Evolutionary conservation across 2,797 vertebrate genomes (phyloP).

Genomic region (Enteromius radiatus): DNA sequence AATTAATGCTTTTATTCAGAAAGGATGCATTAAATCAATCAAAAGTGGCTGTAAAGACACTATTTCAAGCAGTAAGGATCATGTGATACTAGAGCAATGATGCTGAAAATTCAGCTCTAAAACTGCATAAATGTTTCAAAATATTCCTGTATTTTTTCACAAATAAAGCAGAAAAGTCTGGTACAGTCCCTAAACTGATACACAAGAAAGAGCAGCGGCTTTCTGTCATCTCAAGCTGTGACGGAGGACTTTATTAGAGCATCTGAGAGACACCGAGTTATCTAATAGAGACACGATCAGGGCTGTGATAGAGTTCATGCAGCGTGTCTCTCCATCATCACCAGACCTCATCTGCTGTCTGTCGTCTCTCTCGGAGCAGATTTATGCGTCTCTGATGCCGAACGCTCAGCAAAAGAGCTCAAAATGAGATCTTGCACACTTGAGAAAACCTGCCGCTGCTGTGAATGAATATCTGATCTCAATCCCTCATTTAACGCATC

Average conservation of each 20-base stretch:
- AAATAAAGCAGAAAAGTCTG: background rate
- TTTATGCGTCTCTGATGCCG: background rate
- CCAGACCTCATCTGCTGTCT: background rate
- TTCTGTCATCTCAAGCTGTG: background rate
- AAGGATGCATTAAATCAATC: background rate
- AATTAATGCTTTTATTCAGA: background rate
- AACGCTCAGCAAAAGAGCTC: background rate
- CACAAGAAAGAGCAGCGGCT: background rate
- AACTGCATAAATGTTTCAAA: background rate
- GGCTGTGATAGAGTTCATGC: background rate
- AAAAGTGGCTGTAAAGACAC: background rate
- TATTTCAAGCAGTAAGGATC: background rate
- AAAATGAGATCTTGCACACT: background rate
- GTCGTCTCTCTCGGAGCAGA: background rate
- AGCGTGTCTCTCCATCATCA: constrained; percentile 6
- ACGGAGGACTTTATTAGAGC: background rate
- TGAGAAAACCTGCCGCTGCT: background rate
- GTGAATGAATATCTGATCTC: no score
- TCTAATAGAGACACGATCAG: background rate
- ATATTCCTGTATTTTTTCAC: background rate
- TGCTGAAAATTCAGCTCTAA: background rate
- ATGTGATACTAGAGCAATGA: background rate
- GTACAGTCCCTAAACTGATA: background rate
- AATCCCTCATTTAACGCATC: background rate
- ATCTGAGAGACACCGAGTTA: background rate